Percentiles rank a stretch among this genome's conserved stretches.
Evolutionary conservation across 1,140 invertebrate species (phyloP).

Genomic region (Neodiprion virginianus): DNA sequence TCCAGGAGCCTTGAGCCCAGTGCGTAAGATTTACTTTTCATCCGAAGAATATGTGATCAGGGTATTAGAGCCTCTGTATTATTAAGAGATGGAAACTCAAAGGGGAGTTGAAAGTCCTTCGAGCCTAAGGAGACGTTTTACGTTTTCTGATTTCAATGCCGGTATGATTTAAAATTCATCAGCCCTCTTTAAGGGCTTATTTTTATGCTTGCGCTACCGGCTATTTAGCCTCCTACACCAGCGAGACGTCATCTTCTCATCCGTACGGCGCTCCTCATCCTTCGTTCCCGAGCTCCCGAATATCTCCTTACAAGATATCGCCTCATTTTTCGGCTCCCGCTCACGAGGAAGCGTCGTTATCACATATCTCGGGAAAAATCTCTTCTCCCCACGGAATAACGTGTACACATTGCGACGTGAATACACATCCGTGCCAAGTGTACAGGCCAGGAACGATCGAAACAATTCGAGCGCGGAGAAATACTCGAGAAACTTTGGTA

Average conservation of each 20-base stretch:
- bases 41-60: conserved; percentile 20
- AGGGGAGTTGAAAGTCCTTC: conserved; percentile 14
- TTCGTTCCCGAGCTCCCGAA: conserved; percentile 13
- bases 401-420: conserved; percentile 20
- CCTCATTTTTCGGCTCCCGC: conserved; percentile 24
- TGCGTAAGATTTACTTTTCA: conserved; percentile 21
- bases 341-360: conserved; percentile 31
- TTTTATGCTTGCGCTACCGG: conserved; percentile 5
- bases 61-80: conserved; percentile 20
- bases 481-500: conserved; percentile 24
- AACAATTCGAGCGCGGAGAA: background rate
- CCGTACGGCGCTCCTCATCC: too few relatives aligned
- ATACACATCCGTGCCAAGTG: too few relatives aligned
- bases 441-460: too few relatives aligned
- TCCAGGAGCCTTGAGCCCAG: background rate
- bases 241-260: too few relatives aligned
- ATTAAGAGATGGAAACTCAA: conserved; percentile 20
- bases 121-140: conserved; percentile 4
- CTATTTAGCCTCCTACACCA: background rate
- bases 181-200: conserved; percentile 4
- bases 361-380: conserved; percentile 32
- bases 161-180: conserved; percentile 3
- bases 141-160: conserved; percentile 5
- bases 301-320: conserved; percentile 37
- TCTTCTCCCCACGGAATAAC: conserved; percentile 24